These are phyloP conservation scores for Portevinia maculata DNA, from an alignment of 2,888 invertebrate species.

Conservation along the genomic window DNA sequence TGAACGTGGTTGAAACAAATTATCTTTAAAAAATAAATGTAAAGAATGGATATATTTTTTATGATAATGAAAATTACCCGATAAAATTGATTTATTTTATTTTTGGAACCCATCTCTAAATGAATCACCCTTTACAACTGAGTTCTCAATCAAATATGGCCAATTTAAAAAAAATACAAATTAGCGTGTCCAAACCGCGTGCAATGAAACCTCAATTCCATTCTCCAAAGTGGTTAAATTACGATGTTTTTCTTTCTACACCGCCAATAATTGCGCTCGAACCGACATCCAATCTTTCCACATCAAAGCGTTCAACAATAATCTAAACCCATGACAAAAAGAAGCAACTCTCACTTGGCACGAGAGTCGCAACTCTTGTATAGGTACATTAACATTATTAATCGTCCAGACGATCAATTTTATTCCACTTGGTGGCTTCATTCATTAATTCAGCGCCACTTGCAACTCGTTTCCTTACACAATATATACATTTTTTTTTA, in stretches of 20 bases:
- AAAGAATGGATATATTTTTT: no score
- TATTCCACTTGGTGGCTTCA: constrained; percentile 52
- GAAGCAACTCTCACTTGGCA: constrained; percentile 43
- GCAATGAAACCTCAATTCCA: not conserved
- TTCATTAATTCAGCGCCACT: constrained; percentile 1
- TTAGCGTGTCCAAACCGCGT: not conserved
- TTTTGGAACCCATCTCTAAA: no score
- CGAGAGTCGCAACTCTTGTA: constrained; percentile 44
- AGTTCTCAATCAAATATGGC: not conserved
- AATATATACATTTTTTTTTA: constrained; percentile 15
- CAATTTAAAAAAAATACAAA: not conserved
- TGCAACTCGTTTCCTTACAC: constrained; percentile 40
- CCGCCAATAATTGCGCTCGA: no score
- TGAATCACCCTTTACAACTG: no score
- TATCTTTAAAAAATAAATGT: no score
- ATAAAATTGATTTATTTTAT: no score
- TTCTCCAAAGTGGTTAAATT: no score
- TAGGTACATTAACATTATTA: constrained; percentile 57
- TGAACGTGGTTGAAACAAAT: no score
- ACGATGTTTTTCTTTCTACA: no score
- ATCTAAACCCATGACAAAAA: constrained; percentile 42
- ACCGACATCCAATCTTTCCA: not conserved
- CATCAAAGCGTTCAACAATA: constrained; percentile 19
- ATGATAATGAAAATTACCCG: no score
- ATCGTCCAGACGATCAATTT: constrained; percentile 57